Evolutionary conservation across 92 coral and sea anemone species (phyloP).

Genomic region (Porites lobata): DNA sequence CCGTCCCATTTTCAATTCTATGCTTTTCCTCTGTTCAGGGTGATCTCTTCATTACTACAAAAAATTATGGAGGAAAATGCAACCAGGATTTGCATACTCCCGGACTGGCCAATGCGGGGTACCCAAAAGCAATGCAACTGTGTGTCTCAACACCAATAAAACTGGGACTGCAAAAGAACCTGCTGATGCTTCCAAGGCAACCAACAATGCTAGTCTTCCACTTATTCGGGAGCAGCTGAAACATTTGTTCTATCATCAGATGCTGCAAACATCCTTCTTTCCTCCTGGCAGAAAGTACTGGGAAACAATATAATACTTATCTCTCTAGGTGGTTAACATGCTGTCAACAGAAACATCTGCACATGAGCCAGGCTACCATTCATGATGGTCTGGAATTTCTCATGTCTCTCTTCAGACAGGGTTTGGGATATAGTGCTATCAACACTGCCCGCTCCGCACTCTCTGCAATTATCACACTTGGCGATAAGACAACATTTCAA

Average conservation of each 20-base stretch:
- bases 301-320: background rate
- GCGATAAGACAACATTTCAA: constrained; percentile 26
- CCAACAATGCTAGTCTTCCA: too few species aligned
- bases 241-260: background rate
- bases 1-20: background rate
- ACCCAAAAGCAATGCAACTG: background rate
- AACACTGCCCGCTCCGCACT: constrained; percentile 41
- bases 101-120: background rate
- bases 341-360: background rate
- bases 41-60: background rate
- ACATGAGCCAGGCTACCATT: background rate
- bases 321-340: background rate
- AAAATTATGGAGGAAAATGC: background rate
- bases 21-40: background rate
- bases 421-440: constrained; percentile 53
- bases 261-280: background rate
- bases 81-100: background rate
- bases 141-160: background rate
- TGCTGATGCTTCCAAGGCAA: background rate
- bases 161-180: background rate
- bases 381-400: background rate
- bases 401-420: background rate
- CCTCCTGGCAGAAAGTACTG: background rate
- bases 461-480: constrained; percentile 25
- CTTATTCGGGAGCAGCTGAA: background rate